Conservation (phyloP, 2,113 vertebrate species). For the Amphilophus citrinellus region DNA sequence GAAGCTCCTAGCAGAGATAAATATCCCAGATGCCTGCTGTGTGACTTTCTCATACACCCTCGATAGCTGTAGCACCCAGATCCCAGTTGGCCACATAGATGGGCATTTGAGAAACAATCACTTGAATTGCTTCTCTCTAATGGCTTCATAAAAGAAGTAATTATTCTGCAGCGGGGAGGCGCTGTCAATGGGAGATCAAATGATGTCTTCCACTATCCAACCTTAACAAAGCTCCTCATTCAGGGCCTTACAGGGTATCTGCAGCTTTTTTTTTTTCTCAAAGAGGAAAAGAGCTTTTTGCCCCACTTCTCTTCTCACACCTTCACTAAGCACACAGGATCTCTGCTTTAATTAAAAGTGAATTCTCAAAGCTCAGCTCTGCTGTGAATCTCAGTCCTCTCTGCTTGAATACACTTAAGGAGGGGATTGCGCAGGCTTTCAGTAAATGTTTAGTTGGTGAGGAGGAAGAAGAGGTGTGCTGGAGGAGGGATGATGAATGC, state of each 20-base stretch:
- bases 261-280: conserved; percentile 37
- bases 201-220: conserved; percentile 66
- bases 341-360: conserved; percentile 69
- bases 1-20: conserved; percentile 27
- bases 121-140: conserved; percentile 67
- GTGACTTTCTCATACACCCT: conserved; percentile 20
- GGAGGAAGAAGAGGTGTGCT: neutral
- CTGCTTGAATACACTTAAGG: conserved; percentile 51
- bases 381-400: conserved; percentile 54
- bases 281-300: conserved; percentile 35
- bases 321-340: conserved; percentile 56
- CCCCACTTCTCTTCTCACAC: conserved; percentile 49
- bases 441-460: conserved; percentile 45
- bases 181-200: conserved; percentile 75
- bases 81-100: conserved; percentile 47
- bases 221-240: conserved; percentile 71
- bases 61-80: conserved; percentile 2
- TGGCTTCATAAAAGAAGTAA: conserved; percentile 72
- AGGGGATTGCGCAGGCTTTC: conserved; percentile 46
- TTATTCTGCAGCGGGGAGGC: conserved; percentile 68
- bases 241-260: conserved; percentile 49
- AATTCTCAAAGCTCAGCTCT: conserved; percentile 59
- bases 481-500: conserved; percentile 31
- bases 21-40: conserved; percentile 22
- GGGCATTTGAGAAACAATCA: conserved; percentile 68